Evolutionary conservation across 2,797 vertebrate genomes (phyloP).

Genomic region (Rhabdomys pumilio): DNA sequence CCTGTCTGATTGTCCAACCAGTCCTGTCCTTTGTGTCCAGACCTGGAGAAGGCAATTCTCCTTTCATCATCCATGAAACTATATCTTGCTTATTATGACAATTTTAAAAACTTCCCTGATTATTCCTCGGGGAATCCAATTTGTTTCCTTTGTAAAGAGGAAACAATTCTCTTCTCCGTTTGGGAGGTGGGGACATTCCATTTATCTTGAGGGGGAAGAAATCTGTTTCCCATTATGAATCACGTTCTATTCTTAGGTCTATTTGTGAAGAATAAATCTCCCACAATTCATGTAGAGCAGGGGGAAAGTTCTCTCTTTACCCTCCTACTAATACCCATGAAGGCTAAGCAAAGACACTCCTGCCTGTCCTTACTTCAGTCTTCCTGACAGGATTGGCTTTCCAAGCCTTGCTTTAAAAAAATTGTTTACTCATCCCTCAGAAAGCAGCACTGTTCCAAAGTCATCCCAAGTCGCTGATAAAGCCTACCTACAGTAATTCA

Average conservation of each 20-base stretch:
- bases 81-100: slow-evolving; percentile 85
- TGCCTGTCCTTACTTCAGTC: background rate
- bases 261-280: slow-evolving; percentile 76
- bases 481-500: background rate
- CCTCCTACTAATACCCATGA: slow-evolving; percentile 23
- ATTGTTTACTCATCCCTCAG: background rate
- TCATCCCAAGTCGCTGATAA: background rate
- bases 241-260: slow-evolving; percentile 76
- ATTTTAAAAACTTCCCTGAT: slow-evolving; percentile 82
- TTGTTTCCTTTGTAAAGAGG: slow-evolving; percentile 84
- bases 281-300: slow-evolving; percentile 21
- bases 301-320: slow-evolving; percentile 6
- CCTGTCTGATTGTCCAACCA: slow-evolving; percentile 18
- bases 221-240: slow-evolving; percentile 85
- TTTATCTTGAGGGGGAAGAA: slow-evolving; percentile 78
- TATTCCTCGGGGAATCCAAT: slow-evolving; percentile 83
- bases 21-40: slow-evolving; percentile 51
- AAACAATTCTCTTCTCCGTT: slow-evolving; percentile 83
- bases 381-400: background rate
- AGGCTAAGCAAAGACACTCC: background rate
- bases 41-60: slow-evolving; percentile 58
- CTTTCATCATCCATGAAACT: slow-evolving; percentile 83
- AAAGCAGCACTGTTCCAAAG: slow-evolving; percentile 6
- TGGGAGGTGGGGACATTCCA: slow-evolving; percentile 83
- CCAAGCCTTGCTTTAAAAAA: background rate